These are phyloP conservation scores for Muscicapa adusta DNA, from an alignment of 2,113 vertebrate genomes.

Conservation along the genomic window DNA sequence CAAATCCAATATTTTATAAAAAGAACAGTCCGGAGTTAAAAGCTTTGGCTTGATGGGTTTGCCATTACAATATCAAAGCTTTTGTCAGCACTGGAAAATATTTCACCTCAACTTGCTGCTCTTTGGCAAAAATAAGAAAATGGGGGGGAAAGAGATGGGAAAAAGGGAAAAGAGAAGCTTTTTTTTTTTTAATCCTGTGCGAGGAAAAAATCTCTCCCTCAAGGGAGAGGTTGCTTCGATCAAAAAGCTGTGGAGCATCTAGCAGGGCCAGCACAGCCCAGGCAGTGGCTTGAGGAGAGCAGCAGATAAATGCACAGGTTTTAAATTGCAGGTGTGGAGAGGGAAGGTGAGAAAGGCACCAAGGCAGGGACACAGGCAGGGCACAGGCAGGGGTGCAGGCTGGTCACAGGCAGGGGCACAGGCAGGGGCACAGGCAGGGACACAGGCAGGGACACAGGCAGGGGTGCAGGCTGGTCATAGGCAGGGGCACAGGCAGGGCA, in stretches of 20 bases:
- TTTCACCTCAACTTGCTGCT: conserved; percentile 56
- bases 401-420: no score
- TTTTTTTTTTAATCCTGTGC: neutral
- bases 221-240: conserved; percentile 2
- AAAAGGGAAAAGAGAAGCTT: neutral
- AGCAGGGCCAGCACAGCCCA: neutral
- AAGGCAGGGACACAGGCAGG: no score
- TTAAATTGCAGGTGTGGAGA: neutral
- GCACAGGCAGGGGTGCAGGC: no score
- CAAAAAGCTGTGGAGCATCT: neutral
- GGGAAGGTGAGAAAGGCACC: no score
- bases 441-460: neutral
- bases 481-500: no score
- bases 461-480: neutral
- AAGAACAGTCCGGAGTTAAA: conserved; percentile 46
- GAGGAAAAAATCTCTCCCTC: conserved; percentile 17
- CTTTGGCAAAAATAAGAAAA: conserved; percentile 43
- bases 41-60: conserved; percentile 26
- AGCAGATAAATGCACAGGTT: neutral
- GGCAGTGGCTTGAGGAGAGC: neutral
- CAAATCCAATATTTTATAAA: conserved; percentile 20
- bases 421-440: no score
- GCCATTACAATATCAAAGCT: conserved; percentile 50
- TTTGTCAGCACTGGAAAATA: conserved; percentile 55
- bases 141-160: neutral